These are phyloP conservation scores for Lasioglossum pauxillum DNA, from an alignment of 2,888 invertebrate genomes.

Conservation along the genomic window DNA sequence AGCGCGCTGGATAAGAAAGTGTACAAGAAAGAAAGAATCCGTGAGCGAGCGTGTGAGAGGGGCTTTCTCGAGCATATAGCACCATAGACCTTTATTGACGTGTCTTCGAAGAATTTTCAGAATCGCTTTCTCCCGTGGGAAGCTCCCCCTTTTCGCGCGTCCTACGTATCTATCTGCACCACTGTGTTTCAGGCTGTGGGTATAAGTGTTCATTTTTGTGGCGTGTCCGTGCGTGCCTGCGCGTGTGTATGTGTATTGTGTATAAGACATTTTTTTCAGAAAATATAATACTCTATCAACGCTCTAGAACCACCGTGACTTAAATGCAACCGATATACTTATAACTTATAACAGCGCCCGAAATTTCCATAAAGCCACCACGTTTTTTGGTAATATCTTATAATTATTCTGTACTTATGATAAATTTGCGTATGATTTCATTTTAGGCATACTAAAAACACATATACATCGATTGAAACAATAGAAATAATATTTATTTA, in stretches of 20 bases:
- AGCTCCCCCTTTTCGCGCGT: conserved; percentile 52
- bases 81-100: conserved; percentile 65
- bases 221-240: neutral
- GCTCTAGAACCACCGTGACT: too few species aligned
- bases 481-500: too few species aligned
- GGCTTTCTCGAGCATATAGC: conserved; percentile 52
- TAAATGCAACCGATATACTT: too few species aligned
- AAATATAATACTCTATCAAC: neutral
- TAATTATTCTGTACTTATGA: too few species aligned
- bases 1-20: conserved; percentile 53
- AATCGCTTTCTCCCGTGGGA: conserved; percentile 67
- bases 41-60: conserved; percentile 21
- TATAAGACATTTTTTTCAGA: neutral
- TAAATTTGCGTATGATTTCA: too few species aligned
- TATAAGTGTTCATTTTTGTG: neutral
- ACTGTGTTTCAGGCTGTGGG: neutral
- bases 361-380: too few species aligned
- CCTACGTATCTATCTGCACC: conserved; percentile 42
- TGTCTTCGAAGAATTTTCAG: conserved; percentile 72
- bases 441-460: too few species aligned
- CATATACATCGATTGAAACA: too few species aligned
- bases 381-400: too few species aligned
- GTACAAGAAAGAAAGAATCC: conserved; percentile 21
- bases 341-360: too few species aligned
- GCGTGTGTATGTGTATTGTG: neutral